Evolutionary conservation across 2,888 invertebrate species (phyloP).

Genomic region (Trichopria drosophilae): DNA sequence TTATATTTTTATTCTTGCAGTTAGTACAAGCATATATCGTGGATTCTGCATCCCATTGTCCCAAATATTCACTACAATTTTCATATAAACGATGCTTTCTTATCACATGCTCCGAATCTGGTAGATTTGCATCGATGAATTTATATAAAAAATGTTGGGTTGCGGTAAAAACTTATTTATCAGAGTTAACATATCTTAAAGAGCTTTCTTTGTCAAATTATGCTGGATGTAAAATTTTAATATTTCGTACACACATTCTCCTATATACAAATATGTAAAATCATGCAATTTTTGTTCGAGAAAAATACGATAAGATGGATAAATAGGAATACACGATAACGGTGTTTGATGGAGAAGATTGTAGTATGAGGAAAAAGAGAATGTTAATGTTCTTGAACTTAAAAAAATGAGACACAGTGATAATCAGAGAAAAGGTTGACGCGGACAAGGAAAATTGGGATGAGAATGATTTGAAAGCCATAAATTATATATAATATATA

Average conservation of each 20-base stretch:
- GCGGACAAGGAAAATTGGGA: too few relatives aligned
- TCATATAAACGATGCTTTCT: slow-evolving; percentile 24
- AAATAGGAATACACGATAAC: too few relatives aligned
- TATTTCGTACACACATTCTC: slow-evolving; percentile 2
- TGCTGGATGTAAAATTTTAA: slow-evolving; percentile 7
- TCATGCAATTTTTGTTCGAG: too few relatives aligned
- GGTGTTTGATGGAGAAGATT: too few relatives aligned
- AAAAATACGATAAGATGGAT: too few relatives aligned
- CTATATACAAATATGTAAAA: too few relatives aligned
- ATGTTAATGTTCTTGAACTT: too few relatives aligned
- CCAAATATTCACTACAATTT: slow-evolving; percentile 12
- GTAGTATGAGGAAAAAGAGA: too few relatives aligned
- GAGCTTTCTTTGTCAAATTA: slow-evolving; percentile 10
- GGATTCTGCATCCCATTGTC: background rate
- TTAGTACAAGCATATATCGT: background rate
- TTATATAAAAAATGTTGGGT: slow-evolving; percentile 19
- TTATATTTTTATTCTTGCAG: slow-evolving; percentile 3
- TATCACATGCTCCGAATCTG: slow-evolving; percentile 4
- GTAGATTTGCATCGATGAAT: slow-evolving; percentile 15
- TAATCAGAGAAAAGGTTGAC: too few relatives aligned
- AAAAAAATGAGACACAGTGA: too few relatives aligned
- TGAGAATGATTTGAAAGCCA: too few relatives aligned
- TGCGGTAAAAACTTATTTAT: slow-evolving; percentile 17
- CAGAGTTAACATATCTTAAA: slow-evolving; percentile 8
- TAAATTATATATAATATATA: too few relatives aligned